Evolutionary conservation across 2,113 vertebrate species (phyloP), one percentile per base, ranked within the genome.

Genomic region (Tetrax tetrax): DNA sequence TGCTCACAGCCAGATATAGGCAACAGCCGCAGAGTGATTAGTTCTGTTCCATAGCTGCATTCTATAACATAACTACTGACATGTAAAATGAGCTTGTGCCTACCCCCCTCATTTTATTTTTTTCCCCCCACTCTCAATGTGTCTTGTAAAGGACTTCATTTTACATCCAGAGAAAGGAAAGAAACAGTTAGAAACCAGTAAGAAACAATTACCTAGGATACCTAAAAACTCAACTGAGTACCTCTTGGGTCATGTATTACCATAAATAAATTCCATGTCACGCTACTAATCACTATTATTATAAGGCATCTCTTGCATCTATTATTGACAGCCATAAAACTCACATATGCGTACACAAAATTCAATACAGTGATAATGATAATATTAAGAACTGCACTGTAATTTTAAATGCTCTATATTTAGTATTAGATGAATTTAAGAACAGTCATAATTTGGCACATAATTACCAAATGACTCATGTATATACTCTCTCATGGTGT

Each of bases 401-500:
- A 82, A 97, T 95, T 95, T 87, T 43, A 91, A 66, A 78, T 77
- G 65, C 12, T 94, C 85, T 85, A n/a, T 94, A 72, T 90, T 96
- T 94, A 89, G 53, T 78, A 47, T 95, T 69, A 95, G 72, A 69
- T 63, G 66, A 92, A 81, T 71, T 91, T 89, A 94, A 92, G 48
- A 90, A 74, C 69, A 91, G 47, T 48, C 69, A 87, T 87, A 70
- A 95, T 93, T 82, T 48, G 22, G 79, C 65, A 95, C 50, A 74
- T 87, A 89, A 93, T 88, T 83, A 84, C n/a, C 25, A 87, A 83
- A 77, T 82, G 54, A 69, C 71, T 97, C 80, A 64, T 43, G n/a
- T 43, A 65, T 41, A 83, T 41, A 83, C 25, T 63, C 47, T 74
- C 45, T 59, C 21, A 53, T 4, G 33, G 50, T n/a, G 41, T 80